A percentile compares a stretch with the other conserved stretches of the same genome.
These are phyloP conservation scores for Cygnus buccinator DNA, from an alignment of 2,113 vertebrate species.

Conservation along the genomic window DNA sequence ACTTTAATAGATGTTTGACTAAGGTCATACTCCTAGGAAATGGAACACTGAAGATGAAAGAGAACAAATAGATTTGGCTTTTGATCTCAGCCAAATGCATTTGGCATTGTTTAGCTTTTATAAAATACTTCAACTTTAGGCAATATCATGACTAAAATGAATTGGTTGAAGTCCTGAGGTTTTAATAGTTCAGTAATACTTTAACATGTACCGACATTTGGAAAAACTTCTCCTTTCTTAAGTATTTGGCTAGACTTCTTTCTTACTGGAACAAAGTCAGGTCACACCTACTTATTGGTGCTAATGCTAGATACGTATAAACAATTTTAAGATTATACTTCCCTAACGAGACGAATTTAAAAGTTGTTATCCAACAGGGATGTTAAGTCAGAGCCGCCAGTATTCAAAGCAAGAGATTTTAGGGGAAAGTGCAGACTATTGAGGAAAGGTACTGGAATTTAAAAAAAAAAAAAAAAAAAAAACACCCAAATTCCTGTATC, in stretches of 20 bases:
- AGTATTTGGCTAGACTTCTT: not conserved
- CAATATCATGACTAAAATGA: constrained; percentile 63
- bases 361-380: not conserved
- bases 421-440: not conserved
- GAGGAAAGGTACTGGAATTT: not conserved
- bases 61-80: constrained; percentile 77
- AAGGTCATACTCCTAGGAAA: constrained; percentile 85
- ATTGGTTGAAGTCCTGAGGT: constrained; percentile 51
- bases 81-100: constrained; percentile 82
- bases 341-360: not conserved
- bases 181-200: constrained; percentile 66
- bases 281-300: not conserved
- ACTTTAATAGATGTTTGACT: constrained; percentile 87
- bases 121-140: constrained; percentile 78
- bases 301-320: not conserved
- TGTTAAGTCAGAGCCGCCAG: not conserved
- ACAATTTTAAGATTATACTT: not conserved
- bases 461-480: not conserved
- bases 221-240: not conserved
- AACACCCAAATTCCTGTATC: not conserved
- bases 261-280: not conserved
- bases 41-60: constrained; percentile 84
- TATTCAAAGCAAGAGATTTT: not conserved
- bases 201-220: constrained; percentile 27
- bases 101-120: constrained; percentile 85